Percentiles rank a stretch among this genome's conserved stretches.
Conservation (phyloP, 2,797 vertebrate species). For the Pantherophis vulpinus region DNA sequence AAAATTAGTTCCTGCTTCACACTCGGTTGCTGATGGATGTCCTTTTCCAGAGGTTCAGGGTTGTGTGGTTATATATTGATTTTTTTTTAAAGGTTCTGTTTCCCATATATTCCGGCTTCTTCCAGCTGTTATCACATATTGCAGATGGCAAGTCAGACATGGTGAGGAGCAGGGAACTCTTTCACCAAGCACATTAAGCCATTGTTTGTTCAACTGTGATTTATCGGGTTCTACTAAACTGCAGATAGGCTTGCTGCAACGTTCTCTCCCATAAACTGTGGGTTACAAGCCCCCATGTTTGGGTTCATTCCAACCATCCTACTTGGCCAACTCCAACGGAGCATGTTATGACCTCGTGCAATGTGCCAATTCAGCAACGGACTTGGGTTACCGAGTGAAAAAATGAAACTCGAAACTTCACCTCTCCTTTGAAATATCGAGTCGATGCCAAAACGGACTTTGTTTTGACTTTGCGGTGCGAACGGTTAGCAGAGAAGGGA, state of each 20-base stretch:
- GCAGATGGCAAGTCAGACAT: neutral
- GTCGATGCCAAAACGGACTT: neutral
- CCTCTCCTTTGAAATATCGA: neutral
- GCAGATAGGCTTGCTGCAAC: neutral
- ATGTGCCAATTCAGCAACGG: neutral
- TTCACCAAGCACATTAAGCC: neutral
- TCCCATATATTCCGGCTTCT: neutral
- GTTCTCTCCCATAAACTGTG: neutral
- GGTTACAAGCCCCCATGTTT: neutral
- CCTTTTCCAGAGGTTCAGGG: neutral
- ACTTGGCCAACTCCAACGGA: neutral
- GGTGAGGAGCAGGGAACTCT: neutral
- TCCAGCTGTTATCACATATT: neutral
- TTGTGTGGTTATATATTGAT: neutral
- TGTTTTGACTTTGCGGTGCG: neutral
- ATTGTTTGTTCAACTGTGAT: neutral
- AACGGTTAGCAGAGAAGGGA: neutral
- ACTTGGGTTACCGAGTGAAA: neutral
- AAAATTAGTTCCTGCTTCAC: neutral
- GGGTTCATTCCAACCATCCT: neutral
- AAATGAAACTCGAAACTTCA: neutral
- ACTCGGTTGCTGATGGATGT: neutral
- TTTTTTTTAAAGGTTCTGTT: neutral
- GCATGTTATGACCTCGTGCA: neutral
- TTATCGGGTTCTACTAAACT: neutral